These are phyloP conservation scores for Eubucco bourcierii DNA, from an alignment of 2,113 vertebrate species.

Conservation along the genomic window DNA sequence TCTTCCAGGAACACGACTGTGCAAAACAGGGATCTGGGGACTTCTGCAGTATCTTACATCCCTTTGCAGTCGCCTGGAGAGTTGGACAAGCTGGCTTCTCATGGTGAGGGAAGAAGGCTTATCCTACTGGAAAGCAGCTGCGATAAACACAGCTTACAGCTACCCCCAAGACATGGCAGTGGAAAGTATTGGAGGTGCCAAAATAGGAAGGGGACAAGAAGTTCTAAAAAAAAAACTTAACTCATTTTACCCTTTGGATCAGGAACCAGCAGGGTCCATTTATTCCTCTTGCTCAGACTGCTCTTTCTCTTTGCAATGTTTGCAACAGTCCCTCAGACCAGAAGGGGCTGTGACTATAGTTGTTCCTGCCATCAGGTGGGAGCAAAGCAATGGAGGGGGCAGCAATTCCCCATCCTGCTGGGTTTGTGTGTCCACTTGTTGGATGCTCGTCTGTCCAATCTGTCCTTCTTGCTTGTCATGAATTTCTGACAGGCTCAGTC, in stretches of 20 bases:
- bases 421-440: neutral
- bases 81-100: neutral
- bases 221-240: neutral
- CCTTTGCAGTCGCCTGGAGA: neutral
- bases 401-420: neutral
- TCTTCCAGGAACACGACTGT: neutral
- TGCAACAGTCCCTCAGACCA: too few species aligned
- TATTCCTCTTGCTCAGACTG: neutral
- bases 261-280: neutral
- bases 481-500: neutral
- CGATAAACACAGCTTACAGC: neutral
- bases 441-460: neutral
- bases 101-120: neutral
- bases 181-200: neutral
- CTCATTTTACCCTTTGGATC: neutral
- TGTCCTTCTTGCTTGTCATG: neutral
- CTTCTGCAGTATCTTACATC: neutral
- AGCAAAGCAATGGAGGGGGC: neutral
- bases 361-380: neutral
- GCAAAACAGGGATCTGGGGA: neutral
- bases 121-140: neutral
- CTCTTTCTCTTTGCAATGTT: neutral
- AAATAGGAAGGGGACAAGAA: neutral
- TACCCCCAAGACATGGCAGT: fast-evolving
- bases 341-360: neutral